Conservation (phyloP, 1,140 invertebrate genomes). For the Brachionus manjavacas region DNA sequence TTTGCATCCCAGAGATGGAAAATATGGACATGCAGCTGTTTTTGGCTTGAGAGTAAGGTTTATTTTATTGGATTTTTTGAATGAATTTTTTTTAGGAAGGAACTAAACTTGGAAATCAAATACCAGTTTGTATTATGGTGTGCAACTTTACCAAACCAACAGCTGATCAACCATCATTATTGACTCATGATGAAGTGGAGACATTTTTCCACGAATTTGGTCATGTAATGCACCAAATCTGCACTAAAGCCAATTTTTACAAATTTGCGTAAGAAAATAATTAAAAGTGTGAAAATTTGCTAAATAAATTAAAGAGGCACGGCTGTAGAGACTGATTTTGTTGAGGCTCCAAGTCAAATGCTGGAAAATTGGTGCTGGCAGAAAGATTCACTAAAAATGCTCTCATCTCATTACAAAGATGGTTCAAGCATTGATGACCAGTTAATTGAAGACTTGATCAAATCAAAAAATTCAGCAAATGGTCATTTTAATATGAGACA, state of each 20-base stretch:
- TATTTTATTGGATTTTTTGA: neutral
- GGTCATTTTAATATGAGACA: slow-evolving; percentile 58
- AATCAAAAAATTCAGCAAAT: slow-evolving; percentile 59
- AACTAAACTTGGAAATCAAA: slow-evolving; percentile 48
- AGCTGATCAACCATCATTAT: slow-evolving; percentile 58
- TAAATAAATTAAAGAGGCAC: slow-evolving; percentile 53
- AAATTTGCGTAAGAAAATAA: slow-evolving; percentile 54
- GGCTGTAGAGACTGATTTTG: slow-evolving; percentile 61
- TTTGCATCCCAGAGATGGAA: slow-evolving; percentile 61
- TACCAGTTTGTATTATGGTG: slow-evolving; percentile 60
- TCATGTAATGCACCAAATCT: slow-evolving; percentile 62
- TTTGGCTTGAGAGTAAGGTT: slow-evolving; percentile 57
- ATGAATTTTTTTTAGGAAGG: neutral
- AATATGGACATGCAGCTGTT: slow-evolving; percentile 61
- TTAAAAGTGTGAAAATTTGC: neutral
- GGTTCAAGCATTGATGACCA: slow-evolving; percentile 57
- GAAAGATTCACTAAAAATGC: slow-evolving; percentile 57
- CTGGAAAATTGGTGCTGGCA: slow-evolving; percentile 64
- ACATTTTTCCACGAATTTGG: slow-evolving; percentile 64
- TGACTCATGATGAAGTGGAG: slow-evolving; percentile 62
- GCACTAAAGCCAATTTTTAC: slow-evolving; percentile 56
- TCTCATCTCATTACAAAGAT: slow-evolving; percentile 61
- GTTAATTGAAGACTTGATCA: slow-evolving; percentile 57
- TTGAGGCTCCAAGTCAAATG: slow-evolving; percentile 64
- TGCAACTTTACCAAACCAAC: slow-evolving; percentile 62